These are phyloP conservation scores for Steinernema carpocapsae DNA, from an alignment of 2,888 invertebrate species.

Conservation along the genomic window DNA sequence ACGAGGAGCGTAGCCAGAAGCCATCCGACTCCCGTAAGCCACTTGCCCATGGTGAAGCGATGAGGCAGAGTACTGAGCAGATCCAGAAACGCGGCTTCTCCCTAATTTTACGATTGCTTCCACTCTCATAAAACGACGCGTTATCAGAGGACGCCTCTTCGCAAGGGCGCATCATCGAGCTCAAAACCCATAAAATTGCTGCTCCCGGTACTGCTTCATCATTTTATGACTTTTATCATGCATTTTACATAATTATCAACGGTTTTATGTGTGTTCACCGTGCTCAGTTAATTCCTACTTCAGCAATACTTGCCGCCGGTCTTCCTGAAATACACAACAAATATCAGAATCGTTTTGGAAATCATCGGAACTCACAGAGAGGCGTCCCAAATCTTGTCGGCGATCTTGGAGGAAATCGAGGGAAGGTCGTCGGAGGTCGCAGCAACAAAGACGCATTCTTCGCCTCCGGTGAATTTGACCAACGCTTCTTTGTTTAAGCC, in stretches of 20 bases:
- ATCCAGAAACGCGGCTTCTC: background rate
- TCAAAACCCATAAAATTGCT: slow-evolving; percentile 27
- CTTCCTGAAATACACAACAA: background rate
- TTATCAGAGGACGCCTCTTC: background rate
- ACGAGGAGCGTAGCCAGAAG: slow-evolving; percentile 24
- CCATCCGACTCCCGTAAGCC: background rate
- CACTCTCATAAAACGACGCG: slow-evolving; percentile 6
- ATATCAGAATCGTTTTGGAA: background rate
- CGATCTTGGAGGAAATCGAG: background rate
- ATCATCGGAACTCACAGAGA: background rate
- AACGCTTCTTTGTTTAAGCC: background rate
- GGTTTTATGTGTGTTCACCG: slow-evolving; percentile 19
- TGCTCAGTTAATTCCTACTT: background rate
- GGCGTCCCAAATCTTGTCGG: slow-evolving; percentile 2
- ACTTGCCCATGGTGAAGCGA: slow-evolving; percentile 25
- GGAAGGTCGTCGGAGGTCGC: background rate
- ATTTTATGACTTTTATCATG: slow-evolving; percentile 34
- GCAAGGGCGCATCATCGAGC: background rate
- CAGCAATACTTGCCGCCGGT: slow-evolving; percentile 11
- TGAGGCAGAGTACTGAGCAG: background rate
- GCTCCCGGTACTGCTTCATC: slow-evolving; percentile 9
- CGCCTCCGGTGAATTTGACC: slow-evolving; percentile 6
- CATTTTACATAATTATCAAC: slow-evolving; percentile 30
- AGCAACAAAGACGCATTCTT: background rate
- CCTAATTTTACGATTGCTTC: slow-evolving; percentile 18